Conservation (phyloP, 2,888 invertebrate species). For the Polydrusus tereticollis region DNA sequence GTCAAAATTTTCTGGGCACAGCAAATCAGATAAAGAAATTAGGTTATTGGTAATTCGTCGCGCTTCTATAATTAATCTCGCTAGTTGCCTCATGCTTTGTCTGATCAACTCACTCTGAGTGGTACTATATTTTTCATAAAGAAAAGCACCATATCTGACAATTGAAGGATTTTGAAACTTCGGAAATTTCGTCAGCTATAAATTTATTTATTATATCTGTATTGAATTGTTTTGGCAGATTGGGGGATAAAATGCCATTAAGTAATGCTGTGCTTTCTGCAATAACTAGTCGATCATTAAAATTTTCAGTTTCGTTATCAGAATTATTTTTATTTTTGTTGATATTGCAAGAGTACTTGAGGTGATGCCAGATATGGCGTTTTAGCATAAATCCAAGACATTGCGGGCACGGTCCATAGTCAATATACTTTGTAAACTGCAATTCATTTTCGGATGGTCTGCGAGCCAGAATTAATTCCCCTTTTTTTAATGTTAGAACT, state of each 20-base stretch:
- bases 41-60: constrained; percentile 16
- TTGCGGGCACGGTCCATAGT: constrained; percentile 43
- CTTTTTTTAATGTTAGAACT: constrained; percentile 27
- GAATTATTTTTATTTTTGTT: neutral
- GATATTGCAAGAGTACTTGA: constrained; percentile 31
- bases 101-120: constrained; percentile 41
- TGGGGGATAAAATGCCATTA: constrained; percentile 31
- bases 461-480: constrained; percentile 40
- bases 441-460: constrained; percentile 34
- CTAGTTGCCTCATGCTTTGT: constrained; percentile 41
- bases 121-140: constrained; percentile 46
- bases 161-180: constrained; percentile 22
- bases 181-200: constrained; percentile 32
- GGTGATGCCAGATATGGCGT: constrained; percentile 44
- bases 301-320: neutral
- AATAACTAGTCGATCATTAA: constrained; percentile 4
- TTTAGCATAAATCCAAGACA: constrained; percentile 45
- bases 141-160: constrained; percentile 40
- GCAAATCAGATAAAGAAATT: constrained; percentile 23
- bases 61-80: constrained; percentile 27
- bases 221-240: constrained; percentile 28
- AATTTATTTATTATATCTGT: constrained; percentile 35
- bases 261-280: constrained; percentile 33
- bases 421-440: constrained; percentile 33
- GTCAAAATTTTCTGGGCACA: constrained; percentile 36